Base-by-base conservation (phyloP, 2,797 vertebrate genomes). In the Threskiornis aethiopicus region DNA sequence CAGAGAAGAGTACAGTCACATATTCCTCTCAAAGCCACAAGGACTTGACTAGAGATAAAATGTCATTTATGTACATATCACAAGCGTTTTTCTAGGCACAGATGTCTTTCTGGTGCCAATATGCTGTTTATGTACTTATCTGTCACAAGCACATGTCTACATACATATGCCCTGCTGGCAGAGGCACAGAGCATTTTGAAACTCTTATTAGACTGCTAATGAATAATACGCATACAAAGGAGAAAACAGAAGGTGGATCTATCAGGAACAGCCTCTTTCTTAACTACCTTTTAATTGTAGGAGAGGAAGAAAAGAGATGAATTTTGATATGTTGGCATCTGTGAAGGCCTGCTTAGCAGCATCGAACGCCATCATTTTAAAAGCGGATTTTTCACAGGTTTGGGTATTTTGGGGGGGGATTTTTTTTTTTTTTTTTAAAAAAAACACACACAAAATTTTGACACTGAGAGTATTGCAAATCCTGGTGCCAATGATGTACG, bases 101-200 rank as follows among this genome's bases (percentile, higher is more conserved):
- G 97, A 97, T 98, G 97, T 97, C 96, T 97, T 96, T 97, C 97
- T 98, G 97, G 95, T 97, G 97, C 97, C 97, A 98, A 97, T 97
- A 98, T 98, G 97, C 97, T 97, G 97, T 97, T 98, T 97, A 96
- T 96, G 97, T 98, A 97, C 96, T 97, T 98, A 96, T 97, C 97
- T 98, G 97, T 97, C 97, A 97, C 96, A 97, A 98, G 96, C 97
- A 96, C 97, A 97, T 89, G 94, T 97, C 96, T 97, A 97, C 91
- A 97, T 97, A 97, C 98, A 98, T 98, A 98, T 98, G 98, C 96
- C 97, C 97, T 95, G 95, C 97, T 98, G 98, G 98, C 98, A 98
- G 93, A 97, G 93, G 92, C 97, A 80, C 72, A 78, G 91, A 87
- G 55, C 94, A 85, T 96, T 97, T 96, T 95, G 97, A 96, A 97